Base-by-base conservation (phyloP, 2,888 invertebrate species). In the Pilophorus perplexus region DNA sequence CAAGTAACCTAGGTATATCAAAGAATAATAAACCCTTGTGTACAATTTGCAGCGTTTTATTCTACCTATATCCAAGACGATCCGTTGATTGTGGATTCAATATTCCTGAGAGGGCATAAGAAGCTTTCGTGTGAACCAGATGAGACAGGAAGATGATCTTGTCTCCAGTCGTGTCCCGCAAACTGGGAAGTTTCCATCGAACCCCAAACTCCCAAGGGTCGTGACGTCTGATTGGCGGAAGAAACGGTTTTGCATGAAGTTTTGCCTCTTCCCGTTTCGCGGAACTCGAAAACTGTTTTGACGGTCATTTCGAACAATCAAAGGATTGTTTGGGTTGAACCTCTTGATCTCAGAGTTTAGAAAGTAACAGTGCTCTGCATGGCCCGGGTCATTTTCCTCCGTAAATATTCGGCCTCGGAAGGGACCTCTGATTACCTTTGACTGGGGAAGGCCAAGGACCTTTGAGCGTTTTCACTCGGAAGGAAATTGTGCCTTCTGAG, bases 371-470 rank as follows among this genome's bases (percentile, higher is more conserved):
- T 46, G 46, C 23, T 46, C 46, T 46, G 23, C 23, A 25, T 46
- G 3, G 23, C 20, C 12, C 14, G 23, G 46, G 20, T 46, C 46
- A 23, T 46, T 46, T 25, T 20, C n/a, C n/a, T n/a, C n/a, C n/a
- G n/a, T 46, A 25, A 46, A 46, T 46, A 46, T 46, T 46, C 23
- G 23, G 25, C 25, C 46, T 25, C 23, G 46, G 46, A 46, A 46
- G 25, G 25, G 46, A 46, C 46, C 46, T 46, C 38, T 33, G 55
- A 55, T 55, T 55, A 37, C 55, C 37, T 33, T 20, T 22, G 33
- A 28, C 52, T 37, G 22, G 33, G 22, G 22, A 37, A 55, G 55
- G 55, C 38, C 55, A 37, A 27, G 54, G 54, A 27, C 54, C 33
- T 3, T 18, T 16, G 14, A 18, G 20, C 23, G 50, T 5, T 18